A percentile compares a stretch with the other conserved stretches of the same genome.
phyloP scores from a whole-genome alignment of 2,797 vertebrate genomes.

The Cyclura pinguis region DNA sequence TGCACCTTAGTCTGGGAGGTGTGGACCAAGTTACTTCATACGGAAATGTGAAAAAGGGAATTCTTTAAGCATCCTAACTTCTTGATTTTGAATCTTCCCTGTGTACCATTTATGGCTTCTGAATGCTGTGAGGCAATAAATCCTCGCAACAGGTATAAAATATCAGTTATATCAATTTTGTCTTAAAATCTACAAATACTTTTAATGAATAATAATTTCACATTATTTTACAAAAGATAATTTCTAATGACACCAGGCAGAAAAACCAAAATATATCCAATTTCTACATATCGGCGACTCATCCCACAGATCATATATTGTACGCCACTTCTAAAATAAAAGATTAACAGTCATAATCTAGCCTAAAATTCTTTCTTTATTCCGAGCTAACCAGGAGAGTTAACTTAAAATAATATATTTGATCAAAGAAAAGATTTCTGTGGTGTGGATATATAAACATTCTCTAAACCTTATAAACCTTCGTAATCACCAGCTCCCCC shows the following conservation, averaged over 20 bases:
- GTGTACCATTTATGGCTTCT: background rate
- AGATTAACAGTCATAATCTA: background rate
- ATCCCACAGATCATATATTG: background rate
- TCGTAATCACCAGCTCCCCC: background rate
- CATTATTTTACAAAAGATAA: background rate
- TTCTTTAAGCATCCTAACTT: background rate
- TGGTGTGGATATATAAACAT: background rate
- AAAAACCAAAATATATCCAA: background rate
- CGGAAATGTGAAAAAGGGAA: background rate
- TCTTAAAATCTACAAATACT: background rate
- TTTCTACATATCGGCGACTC: background rate
- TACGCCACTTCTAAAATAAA: background rate
- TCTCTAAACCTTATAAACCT: background rate
- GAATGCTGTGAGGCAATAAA: background rate
- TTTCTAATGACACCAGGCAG: background rate
- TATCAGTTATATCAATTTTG: background rate
- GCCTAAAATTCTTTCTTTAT: background rate
- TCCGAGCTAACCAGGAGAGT: background rate
- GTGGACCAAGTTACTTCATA: background rate
- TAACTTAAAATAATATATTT: background rate
- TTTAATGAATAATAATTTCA: constrained; percentile 1
- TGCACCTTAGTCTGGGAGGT: background rate
- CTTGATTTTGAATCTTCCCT: background rate
- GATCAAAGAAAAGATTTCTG: background rate
- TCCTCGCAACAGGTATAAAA: background rate